Percentiles rank a stretch among this genome's conserved stretches.
Evolutionary conservation across 1,140 invertebrate genomes (phyloP).

Genomic region (Brachionus asplanchnoidis): DNA sequence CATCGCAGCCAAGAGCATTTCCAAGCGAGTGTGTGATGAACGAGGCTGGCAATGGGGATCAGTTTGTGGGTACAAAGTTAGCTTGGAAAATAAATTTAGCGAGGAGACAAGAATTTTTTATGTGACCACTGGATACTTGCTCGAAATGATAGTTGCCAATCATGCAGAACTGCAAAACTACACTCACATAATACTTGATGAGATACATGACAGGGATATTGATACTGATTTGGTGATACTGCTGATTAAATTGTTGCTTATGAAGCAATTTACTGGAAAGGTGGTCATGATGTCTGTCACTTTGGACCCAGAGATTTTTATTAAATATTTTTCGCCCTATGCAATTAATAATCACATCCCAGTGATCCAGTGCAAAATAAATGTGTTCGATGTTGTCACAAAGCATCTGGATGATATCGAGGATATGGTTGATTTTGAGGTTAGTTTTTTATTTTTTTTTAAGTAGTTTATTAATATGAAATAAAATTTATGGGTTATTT

Average conservation of each 20-base stretch:
- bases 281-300: slow-evolving; percentile 59
- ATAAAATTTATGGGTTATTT: no score
- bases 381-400: neutral
- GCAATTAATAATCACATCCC: neutral
- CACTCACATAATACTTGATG: slow-evolving; percentile 57
- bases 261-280: slow-evolving; percentile 61
- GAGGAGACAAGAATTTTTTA: slow-evolving; percentile 51
- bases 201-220: slow-evolving; percentile 56
- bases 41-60: slow-evolving; percentile 52
- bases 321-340: slow-evolving; percentile 46
- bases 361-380: neutral
- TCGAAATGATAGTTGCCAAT: slow-evolving; percentile 53
- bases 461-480: no score
- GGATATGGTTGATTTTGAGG: neutral
- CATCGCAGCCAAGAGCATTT: slow-evolving; percentile 55
- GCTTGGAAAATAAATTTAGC: slow-evolving; percentile 42
- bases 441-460: neutral
- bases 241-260: slow-evolving; percentile 51
- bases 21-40: slow-evolving; percentile 52
- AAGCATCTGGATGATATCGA: slow-evolving; percentile 17
- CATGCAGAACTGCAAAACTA: slow-evolving; percentile 45
- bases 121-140: slow-evolving; percentile 55
- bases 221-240: slow-evolving; percentile 54
- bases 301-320: slow-evolving; percentile 52
- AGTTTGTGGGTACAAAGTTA: slow-evolving; percentile 55